Conservation (phyloP, 2,797 vertebrate species). For the Myotis vivesi region DNA sequence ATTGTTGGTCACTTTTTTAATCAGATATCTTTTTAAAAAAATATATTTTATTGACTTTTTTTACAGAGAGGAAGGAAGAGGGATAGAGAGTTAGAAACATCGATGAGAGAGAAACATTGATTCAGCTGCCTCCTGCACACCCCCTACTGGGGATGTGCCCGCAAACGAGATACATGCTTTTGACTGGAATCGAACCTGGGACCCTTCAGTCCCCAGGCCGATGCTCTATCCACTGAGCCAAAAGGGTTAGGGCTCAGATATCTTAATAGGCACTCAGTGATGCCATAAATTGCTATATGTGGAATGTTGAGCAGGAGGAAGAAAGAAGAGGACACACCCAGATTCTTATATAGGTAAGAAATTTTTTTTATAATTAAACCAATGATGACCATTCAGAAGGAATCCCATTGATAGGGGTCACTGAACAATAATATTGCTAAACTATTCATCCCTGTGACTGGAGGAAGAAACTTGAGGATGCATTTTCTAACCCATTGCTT, state of each 20-base stretch:
- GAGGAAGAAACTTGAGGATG: background rate
- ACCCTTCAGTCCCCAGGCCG: too few relatives aligned
- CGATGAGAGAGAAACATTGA: too few relatives aligned
- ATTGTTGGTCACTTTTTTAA: background rate
- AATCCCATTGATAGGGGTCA: background rate
- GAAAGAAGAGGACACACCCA: background rate
- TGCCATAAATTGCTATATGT: background rate
- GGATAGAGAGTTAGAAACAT: too few relatives aligned
- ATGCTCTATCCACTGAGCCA: too few relatives aligned
- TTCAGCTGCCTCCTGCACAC: too few relatives aligned
- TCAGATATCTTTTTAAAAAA: too few relatives aligned
- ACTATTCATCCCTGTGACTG: background rate
- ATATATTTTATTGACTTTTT: too few relatives aligned
- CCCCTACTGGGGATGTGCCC: too few relatives aligned
- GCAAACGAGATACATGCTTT: too few relatives aligned
- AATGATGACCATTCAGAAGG: background rate
- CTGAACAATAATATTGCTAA: background rate
- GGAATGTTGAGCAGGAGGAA: background rate
- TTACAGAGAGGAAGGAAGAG: too few relatives aligned
- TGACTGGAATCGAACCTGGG: too few relatives aligned
- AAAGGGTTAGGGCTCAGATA: background rate
- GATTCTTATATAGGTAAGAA: background rate
- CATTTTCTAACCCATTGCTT: background rate
- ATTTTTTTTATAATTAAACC: background rate
- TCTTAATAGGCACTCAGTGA: background rate